These are phyloP conservation scores for Acleris laterana DNA, from an alignment of 2,888 invertebrate species.

Conservation along the genomic window DNA sequence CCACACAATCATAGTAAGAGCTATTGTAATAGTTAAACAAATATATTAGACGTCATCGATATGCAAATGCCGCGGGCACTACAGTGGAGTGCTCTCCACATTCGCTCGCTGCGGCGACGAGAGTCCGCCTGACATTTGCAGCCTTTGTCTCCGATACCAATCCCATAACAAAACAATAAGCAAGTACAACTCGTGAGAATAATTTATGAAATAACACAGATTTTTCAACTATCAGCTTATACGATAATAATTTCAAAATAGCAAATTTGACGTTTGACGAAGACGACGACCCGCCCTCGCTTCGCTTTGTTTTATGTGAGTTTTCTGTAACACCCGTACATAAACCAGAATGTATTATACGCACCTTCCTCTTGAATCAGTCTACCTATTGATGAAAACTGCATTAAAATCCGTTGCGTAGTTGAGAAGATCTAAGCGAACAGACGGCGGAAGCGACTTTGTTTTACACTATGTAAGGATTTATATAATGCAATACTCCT, in stretches of 20 bases:
- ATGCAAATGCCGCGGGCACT: conserved; percentile 73
- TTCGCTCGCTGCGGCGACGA: conserved; percentile 50
- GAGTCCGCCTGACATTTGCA: conserved; percentile 65
- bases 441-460: no score
- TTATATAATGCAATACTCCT: background rate
- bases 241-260: conserved; percentile 2
- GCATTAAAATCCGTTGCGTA: no score
- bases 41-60: conserved; percentile 62
- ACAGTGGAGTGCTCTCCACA: conserved; percentile 63
- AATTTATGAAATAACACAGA: conserved; percentile 35
- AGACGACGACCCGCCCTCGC: no score
- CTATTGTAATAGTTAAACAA: conserved; percentile 30
- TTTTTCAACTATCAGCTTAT: conserved; percentile 21
- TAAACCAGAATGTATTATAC: no score
- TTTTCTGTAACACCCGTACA: no score
- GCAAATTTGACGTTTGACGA: no score
- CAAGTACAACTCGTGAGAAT: conserved; percentile 52
- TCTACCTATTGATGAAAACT: no score
- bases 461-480: no score
- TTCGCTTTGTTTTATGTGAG: no score
- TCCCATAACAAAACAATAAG: conserved; percentile 46
- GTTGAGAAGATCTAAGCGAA: no score
- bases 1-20: conserved; percentile 19
- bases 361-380: no score
- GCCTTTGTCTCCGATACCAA: conserved; percentile 64